phyloP scores from a whole-genome alignment of 2,113 vertebrate genomes.

The Callipepla californica region DNA sequence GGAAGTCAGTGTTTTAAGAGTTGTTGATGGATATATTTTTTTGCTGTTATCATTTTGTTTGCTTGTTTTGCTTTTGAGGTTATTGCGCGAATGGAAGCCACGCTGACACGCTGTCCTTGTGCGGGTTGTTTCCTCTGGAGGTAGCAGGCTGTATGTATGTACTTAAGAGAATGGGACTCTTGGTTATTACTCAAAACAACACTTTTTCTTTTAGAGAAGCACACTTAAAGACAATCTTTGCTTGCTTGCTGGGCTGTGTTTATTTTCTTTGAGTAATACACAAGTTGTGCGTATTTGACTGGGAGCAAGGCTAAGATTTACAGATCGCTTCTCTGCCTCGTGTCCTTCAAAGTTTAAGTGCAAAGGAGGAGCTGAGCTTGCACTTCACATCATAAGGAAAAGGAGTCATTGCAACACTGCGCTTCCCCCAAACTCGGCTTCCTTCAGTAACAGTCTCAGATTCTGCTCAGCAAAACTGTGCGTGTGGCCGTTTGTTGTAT shows the following conservation, averaged over 20 bases:
- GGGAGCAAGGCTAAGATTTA: not conserved
- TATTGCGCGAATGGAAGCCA: not conserved
- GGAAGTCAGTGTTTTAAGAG: not conserved
- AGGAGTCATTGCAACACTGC: not conserved
- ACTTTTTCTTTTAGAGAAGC: not conserved
- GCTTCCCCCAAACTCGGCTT: not conserved
- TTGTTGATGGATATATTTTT: not conserved
- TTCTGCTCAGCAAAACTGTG: not conserved
- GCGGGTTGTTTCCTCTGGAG: not conserved
- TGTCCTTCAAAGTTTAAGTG: not conserved
- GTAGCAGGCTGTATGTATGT: not conserved
- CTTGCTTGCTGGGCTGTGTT: not conserved
- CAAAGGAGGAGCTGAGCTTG: not conserved
- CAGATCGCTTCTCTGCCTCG: not conserved
- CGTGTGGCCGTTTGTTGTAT: not conserved
- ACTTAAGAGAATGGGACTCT: not conserved
- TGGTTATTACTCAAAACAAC: slow-evolving; percentile 19
- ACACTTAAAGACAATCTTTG: not conserved
- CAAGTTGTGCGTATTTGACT: not conserved
- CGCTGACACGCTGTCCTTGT: not conserved
- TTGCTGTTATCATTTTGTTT: not conserved
- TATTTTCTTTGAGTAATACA: not conserved
- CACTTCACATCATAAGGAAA: not conserved
- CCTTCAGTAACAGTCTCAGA: not conserved
- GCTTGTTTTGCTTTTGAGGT: not conserved